Conservation (phyloP, 2,113 vertebrate species). For the Promerops cafer region DNA sequence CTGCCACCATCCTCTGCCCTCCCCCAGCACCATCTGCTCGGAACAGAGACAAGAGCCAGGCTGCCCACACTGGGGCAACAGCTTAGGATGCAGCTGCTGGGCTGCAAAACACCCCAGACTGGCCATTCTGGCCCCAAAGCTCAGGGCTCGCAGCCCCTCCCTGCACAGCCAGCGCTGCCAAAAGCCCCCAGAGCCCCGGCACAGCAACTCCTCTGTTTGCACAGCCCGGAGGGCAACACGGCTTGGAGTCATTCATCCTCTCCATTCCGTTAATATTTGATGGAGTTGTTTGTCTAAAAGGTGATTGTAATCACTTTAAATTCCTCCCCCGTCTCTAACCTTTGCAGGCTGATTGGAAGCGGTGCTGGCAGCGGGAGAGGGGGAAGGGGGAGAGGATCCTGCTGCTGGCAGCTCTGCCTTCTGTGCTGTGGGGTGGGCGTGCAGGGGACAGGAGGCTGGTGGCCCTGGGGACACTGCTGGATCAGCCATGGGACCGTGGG, state of each 20-base stretch:
- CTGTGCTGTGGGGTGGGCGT: rapidly evolving
- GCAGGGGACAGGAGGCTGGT: not conserved
- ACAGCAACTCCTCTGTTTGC: not conserved
- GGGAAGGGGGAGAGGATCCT: not conserved
- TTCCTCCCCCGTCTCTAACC: conserved; percentile 62
- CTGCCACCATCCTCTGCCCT: not conserved
- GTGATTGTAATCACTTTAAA: conserved; percentile 68
- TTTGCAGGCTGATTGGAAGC: conserved; percentile 57
- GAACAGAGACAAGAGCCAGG: not conserved
- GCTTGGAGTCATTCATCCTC: conserved; percentile 30
- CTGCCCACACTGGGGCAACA: not conserved
- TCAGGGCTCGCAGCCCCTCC: not conserved
- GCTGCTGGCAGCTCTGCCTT: not conserved
- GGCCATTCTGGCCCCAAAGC: not conserved
- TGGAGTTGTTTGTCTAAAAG: conserved; percentile 66
- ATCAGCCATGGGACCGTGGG: rapidly evolving
- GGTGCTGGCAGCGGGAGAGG: not conserved
- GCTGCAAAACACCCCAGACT: not conserved
- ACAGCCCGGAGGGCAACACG: conserved; percentile 10
- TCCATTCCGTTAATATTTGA: conserved; percentile 54
- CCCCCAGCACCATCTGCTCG: rapidly evolving
- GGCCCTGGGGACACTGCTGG: not conserved
- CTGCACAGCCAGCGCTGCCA: rapidly evolving
- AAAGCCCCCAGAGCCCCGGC: not conserved
- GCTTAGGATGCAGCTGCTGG: not conserved